Percentiles rank a stretch among this genome's conserved stretches.
Evolutionary conservation across 2,113 vertebrate species (phyloP).

Genomic region (Callipepla squamata): DNA sequence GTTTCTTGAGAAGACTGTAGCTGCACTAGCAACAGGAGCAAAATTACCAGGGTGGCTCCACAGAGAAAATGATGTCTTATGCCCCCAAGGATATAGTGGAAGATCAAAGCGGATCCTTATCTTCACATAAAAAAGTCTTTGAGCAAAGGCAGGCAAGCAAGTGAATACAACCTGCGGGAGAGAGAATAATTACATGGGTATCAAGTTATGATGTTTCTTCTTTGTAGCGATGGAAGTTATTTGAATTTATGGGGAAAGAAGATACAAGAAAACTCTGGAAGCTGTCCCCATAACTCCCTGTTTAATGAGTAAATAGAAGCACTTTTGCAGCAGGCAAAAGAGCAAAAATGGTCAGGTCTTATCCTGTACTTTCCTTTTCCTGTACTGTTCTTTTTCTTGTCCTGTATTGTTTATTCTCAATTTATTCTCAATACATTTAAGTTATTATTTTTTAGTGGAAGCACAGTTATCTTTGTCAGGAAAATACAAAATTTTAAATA

Average conservation of each 20-base stretch:
- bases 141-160: not conserved
- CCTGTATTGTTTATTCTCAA: not conserved
- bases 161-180: conserved; percentile 36
- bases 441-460: not conserved
- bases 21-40: not conserved
- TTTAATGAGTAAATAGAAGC: not conserved
- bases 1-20: not conserved
- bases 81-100: not conserved
- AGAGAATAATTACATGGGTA: conserved; percentile 41
- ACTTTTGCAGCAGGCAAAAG: not conserved
- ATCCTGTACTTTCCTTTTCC: not conserved
- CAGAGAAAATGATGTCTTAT: not conserved
- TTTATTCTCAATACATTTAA: not conserved
- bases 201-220: not conserved
- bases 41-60: not conserved
- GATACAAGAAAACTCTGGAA: not conserved
- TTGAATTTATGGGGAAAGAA: not conserved
- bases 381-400: too few relatives aligned
- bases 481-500: not conserved
- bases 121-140: conserved; percentile 19
- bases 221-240: not conserved
- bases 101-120: conserved; percentile 53
- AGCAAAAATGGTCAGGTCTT: not conserved
- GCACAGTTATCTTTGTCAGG: not conserved
- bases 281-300: not conserved